These are phyloP conservation scores for Pelosia muscerda DNA, from an alignment of 2,888 invertebrate genomes.

Conservation along the genomic window DNA sequence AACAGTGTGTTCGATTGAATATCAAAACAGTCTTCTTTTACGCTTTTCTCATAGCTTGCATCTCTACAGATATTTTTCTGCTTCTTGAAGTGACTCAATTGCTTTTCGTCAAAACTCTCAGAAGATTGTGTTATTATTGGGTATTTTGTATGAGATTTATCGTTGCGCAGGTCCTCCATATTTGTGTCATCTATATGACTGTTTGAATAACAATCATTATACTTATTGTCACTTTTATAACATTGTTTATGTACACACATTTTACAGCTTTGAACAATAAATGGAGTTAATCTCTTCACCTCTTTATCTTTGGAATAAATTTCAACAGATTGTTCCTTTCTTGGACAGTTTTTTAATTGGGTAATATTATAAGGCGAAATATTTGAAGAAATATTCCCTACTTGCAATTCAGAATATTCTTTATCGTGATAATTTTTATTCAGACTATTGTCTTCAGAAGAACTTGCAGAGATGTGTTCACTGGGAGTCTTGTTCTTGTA, in stretches of 20 bases:
- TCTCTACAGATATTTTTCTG: slow-evolving; percentile 6
- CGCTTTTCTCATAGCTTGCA: background rate
- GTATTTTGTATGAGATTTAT: background rate
- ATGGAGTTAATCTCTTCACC: background rate
- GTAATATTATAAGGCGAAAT: background rate
- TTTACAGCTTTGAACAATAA: background rate
- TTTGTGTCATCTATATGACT: background rate
- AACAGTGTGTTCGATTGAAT: background rate
- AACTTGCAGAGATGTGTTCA: background rate
- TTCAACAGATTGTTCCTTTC: background rate
- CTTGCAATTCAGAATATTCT: background rate
- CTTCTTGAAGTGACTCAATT: background rate
- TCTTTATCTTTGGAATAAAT: background rate
- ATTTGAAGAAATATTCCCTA: background rate
- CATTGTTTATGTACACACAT: background rate
- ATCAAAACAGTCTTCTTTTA: slow-evolving; percentile 4
- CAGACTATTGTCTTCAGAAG: background rate
- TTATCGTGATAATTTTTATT: background rate
- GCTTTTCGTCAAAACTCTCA: background rate
- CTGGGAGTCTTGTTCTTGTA: background rate
- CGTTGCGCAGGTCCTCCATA: background rate
- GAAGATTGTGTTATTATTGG: background rate
- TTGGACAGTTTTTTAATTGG: background rate
- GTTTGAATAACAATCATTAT: background rate
- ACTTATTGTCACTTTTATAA: background rate